These are phyloP conservation scores for Delia radicum DNA, from an alignment of 1,140 invertebrate species.

Conservation along the genomic window DNA sequence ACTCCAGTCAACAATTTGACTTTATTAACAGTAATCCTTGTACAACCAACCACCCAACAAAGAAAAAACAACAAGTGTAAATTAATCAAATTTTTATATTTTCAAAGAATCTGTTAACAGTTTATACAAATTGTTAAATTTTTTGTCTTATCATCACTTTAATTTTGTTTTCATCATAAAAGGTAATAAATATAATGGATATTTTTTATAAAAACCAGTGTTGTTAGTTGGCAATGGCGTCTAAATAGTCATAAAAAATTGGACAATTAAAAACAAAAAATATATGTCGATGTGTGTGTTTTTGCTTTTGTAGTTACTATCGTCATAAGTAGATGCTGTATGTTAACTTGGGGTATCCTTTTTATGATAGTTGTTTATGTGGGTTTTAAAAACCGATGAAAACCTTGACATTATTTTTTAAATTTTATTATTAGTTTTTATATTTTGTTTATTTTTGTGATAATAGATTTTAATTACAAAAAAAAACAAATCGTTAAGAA, in stretches of 20 bases:
- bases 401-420: slow-evolving; percentile 1
- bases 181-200: neutral
- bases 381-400: too few species aligned
- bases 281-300: neutral
- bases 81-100: slow-evolving; percentile 14
- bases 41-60: neutral
- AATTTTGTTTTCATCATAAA: slow-evolving; percentile 6
- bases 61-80: slow-evolving; percentile 1
- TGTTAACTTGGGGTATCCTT: slow-evolving; percentile 2
- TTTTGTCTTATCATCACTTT: neutral
- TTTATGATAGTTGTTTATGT: slow-evolving; percentile 4
- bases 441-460: neutral
- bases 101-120: slow-evolving; percentile 21
- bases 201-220: neutral
- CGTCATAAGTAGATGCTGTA: neutral
- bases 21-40: neutral
- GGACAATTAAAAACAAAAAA: neutral
- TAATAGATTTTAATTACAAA: neutral
- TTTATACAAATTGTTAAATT: neutral
- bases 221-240: slow-evolving; percentile 26
- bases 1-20: neutral
- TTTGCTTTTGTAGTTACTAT: neutral
- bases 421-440: neutral
- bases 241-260: slow-evolving; percentile 11
- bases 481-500: neutral